These are phyloP conservation scores for Cylloceria caligata DNA, from an alignment of 2,888 invertebrate species.

Conservation along the genomic window DNA sequence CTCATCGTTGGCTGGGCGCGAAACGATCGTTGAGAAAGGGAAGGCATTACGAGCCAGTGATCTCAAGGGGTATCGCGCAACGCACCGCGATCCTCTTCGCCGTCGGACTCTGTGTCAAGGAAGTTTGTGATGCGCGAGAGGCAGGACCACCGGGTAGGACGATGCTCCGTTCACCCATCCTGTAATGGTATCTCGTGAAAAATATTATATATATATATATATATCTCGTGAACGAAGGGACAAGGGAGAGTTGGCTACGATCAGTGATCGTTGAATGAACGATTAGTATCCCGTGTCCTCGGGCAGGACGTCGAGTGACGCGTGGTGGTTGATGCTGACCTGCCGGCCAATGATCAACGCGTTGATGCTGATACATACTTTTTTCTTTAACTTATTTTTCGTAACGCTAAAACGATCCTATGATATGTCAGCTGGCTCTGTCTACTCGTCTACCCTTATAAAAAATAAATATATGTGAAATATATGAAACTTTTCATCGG, in stretches of 20 bases:
- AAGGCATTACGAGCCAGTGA: slow-evolving; percentile 84
- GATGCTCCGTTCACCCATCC: slow-evolving; percentile 69
- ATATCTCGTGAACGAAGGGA: slow-evolving; percentile 52
- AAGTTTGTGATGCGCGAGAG: slow-evolving; percentile 70
- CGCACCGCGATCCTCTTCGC: slow-evolving; percentile 51
- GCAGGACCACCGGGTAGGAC: slow-evolving; percentile 82
- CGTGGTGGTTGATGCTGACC: slow-evolving; percentile 47
- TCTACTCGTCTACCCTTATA: too few species aligned
- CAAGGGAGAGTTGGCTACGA: slow-evolving; percentile 72
- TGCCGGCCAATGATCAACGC: slow-evolving; percentile 2
- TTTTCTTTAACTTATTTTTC: not conserved
- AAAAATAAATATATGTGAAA: too few species aligned
- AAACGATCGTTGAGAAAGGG: slow-evolving; percentile 81
- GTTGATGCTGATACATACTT: not conserved
- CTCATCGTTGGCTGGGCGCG: slow-evolving; percentile 80
- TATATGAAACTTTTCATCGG: too few species aligned
- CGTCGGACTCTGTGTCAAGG: slow-evolving; percentile 44
- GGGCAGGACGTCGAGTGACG: slow-evolving; percentile 73
- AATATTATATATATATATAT: slow-evolving; percentile 77
- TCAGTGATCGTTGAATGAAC: slow-evolving; percentile 81
- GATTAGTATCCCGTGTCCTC: slow-evolving; percentile 83
- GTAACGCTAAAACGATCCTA: slow-evolving; percentile 9
- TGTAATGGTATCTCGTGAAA: slow-evolving; percentile 82
- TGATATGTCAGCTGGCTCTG: not conserved
- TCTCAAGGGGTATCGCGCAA: slow-evolving; percentile 72